A percentile compares a stretch with the other conserved stretches of the same genome.
These are phyloP conservation scores for Cyrtorhinus lividipennis DNA, from an alignment of 1,140 invertebrate species.

Conservation along the genomic window DNA sequence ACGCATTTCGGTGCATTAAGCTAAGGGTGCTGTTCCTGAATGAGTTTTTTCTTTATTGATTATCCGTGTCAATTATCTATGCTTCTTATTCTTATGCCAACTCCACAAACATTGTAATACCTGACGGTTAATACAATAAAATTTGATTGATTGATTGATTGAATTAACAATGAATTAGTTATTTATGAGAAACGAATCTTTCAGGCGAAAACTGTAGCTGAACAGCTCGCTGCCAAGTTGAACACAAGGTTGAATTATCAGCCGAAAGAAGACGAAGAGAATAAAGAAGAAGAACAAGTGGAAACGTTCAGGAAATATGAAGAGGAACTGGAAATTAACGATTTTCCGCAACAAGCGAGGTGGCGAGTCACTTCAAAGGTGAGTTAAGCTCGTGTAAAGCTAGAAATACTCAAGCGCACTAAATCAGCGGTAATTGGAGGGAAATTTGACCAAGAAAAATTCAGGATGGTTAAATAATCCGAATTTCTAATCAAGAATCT, in stretches of 20 bases:
- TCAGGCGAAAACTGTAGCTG: constrained; percentile 77
- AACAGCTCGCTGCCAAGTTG: constrained; percentile 86
- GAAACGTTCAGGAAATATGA: constrained; percentile 82
- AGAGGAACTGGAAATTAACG: constrained; percentile 98
- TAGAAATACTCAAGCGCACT: too few species aligned
- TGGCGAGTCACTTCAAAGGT: constrained; percentile 97
- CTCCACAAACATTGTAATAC: too few species aligned
- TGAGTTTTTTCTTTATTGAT: too few species aligned
- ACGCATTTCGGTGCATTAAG: too few species aligned
- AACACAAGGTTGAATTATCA: constrained; percentile 91
- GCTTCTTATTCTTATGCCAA: too few species aligned
- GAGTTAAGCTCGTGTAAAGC: constrained; percentile 18
- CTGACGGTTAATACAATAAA: too few species aligned
- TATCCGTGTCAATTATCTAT: too few species aligned
- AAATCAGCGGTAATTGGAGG: too few species aligned
- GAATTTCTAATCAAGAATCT: too few species aligned
- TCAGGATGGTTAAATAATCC: too few species aligned
- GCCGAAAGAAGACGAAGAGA: constrained; percentile 57
- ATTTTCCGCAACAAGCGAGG: constrained; percentile 96
- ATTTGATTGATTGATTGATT: neutral
- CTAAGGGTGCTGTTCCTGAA: too few species aligned
- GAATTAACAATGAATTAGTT: neutral
- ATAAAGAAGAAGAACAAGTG: constrained; percentile 47
- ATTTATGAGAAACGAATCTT: neutral
- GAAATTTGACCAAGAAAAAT: too few species aligned